Evolutionary conservation across 1,140 invertebrate species (phyloP), one percentile per base, ranked within the genome.

Genomic region (Geopemphigus sp.): DNA sequence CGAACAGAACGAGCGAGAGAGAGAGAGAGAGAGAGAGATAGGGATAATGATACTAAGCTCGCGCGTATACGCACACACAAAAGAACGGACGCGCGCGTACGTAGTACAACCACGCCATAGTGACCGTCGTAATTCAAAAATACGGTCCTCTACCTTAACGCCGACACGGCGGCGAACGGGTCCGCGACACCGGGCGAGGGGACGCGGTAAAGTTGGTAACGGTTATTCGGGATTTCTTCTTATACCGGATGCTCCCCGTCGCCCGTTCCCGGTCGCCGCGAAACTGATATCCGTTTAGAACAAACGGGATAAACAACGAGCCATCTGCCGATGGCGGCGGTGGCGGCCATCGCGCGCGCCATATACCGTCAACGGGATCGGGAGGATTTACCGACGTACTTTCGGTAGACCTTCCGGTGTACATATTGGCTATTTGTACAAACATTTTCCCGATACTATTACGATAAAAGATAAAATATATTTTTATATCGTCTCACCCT

Each of bases 351-450:
- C 47, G 47, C 1, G 10, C 10, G 11, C 39, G 47, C 8, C 47
- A 12, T n/a, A 56, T 12, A 61, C 26, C 32, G 73, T 22, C 73
- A 47, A 76, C 73, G n/a, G 39, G 15, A 24, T 15, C 45, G 22
- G 45, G 3, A 73, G 54, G 72, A 76, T 76, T 76, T 76, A 76
- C 73, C 73, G 73, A 76, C 22, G 22, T 59, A 57, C 56, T 76
- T 76, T 57, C 32, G n/a, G n/a, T n/a, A 61, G 32, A 59, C 73
- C 73, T 76, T 76, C 73, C 73, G 56, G 73, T 76, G 15, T 50
- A 50, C 54, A 24, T 76, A 76, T 76, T 76, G 73, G 56, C 29
- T 76, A 76, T 76, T 76, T 76, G 73, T 76, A 76, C 56, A 76
- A 59, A 76, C 73, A 26, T 76, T 57, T 59, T 45, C 54, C 32